These are phyloP conservation scores for Solen grandis DNA, from an alignment of 1,140 invertebrate species.

Conservation along the genomic window DNA sequence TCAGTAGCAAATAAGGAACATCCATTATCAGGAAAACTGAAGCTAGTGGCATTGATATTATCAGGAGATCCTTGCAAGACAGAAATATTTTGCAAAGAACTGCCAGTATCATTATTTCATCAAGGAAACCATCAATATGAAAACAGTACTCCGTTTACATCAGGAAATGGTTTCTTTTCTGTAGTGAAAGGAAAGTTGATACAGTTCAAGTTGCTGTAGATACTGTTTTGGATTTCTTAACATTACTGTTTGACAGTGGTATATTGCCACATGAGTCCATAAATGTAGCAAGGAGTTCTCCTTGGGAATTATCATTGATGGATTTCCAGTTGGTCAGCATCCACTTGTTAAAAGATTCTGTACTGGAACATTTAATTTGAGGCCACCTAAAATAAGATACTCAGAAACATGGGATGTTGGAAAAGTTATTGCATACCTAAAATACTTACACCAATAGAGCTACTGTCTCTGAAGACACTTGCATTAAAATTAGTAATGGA, in stretches of 20 bases:
- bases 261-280: not conserved
- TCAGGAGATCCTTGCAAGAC: conserved; percentile 33
- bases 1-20: conserved; percentile 7
- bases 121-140: not conserved
- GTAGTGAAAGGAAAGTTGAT: not conserved
- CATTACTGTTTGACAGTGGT: not conserved
- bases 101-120: not conserved
- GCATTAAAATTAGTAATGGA: conserved; percentile 19
- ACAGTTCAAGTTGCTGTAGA: not conserved
- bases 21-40: conserved; percentile 19
- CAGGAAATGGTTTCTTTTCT: not conserved
- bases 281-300: not conserved
- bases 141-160: not conserved
- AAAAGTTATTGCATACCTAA: conserved; percentile 40
- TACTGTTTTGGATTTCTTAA: not conserved
- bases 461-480: conserved; percentile 25
- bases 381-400: conserved; percentile 16
- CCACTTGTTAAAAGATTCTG: not conserved
- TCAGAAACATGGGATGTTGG: not conserved
- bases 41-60: conserved; percentile 44
- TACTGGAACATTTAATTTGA: conserved; percentile 4
- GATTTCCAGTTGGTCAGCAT: not conserved
- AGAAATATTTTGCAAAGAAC: conserved; percentile 29
- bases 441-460: not conserved
- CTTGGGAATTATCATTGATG: not conserved